Percentiles rank a stretch among this genome's conserved stretches.
Conservation (phyloP, 1,140 invertebrate species). For the Drosophila repletoides region DNA sequence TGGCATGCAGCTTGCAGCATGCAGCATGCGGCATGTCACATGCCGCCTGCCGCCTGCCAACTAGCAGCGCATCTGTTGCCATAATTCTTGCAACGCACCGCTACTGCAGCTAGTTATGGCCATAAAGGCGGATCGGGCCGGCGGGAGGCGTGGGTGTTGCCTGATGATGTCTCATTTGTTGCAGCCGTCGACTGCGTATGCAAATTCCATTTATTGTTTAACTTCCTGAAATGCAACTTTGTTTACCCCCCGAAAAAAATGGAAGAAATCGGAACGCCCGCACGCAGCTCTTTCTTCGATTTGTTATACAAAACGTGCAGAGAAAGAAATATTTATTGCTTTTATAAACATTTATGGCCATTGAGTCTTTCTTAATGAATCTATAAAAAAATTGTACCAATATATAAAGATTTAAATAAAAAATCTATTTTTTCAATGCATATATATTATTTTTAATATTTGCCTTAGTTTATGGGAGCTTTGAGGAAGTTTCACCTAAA, state of each 20-base stretch:
- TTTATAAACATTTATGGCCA: too few relatives aligned
- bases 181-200: conserved; percentile 47
- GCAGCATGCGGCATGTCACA: conserved; percentile 10
- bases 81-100: conserved; percentile 61
- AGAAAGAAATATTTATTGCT: too few relatives aligned
- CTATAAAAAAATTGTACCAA: too few relatives aligned
- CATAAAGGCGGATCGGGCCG: too few relatives aligned
- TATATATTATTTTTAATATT: too few relatives aligned
- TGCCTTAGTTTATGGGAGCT: too few relatives aligned
- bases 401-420: too few relatives aligned
- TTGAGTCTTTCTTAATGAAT: not conserved
- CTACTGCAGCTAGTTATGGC: conserved; percentile 8
- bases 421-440: too few relatives aligned
- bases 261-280: not conserved
- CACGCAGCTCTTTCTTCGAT: not conserved
- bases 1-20: too few relatives aligned
- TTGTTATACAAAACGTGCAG: too few relatives aligned
- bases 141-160: conserved; percentile 39
- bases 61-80: conserved; percentile 67
- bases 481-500: too few relatives aligned
- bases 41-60: conserved; percentile 22
- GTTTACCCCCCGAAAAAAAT: conserved; percentile 2
- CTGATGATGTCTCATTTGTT: conserved; percentile 73
- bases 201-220: conserved; percentile 59
- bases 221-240: conserved; percentile 46